Evolutionary conservation across 2,888 invertebrate species (phyloP), one percentile per base, ranked within the genome.

Genomic region (Hypomecis atomaria): DNA sequence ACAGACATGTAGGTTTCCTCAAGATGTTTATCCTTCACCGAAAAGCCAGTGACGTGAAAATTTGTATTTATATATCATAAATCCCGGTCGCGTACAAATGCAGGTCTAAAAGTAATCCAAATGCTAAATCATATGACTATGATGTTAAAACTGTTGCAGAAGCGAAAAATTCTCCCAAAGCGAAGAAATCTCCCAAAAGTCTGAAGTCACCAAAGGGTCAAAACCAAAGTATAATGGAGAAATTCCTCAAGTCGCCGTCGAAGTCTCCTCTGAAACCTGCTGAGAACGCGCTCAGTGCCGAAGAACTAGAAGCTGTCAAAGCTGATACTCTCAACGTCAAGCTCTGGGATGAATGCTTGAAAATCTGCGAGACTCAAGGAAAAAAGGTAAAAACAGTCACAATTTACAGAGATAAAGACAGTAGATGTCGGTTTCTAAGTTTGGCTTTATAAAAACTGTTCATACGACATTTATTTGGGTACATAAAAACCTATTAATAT

Each of bases 331-430:
- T 79, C 1, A 97, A 97, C 79, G 76, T 82, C 40, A 96, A 95
- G 76, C 79, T 95, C 4, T 97, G 97, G 97, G 82, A 89, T 0
- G 95, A 95, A 68, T 96, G 95, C 65, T 81, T 93, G 52, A 81
- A 84, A 11, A 74, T 85, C 4, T 78, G 93, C 42, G 77, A 81
- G 0, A 75, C 78, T 4, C 84, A 91, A 47, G 94, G 95, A 0
- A 95, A 94, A 81, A 87, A 84, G 85, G 92, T 91, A 66, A 52
- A 54, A 47, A 13, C 7, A 8, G 9, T 38, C 11, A 2, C n/a
- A 34, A 4, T 48, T 7, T 48, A n/a, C 36, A 23, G 23, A 23
- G 3, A 23, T 23, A 23, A 23, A 23, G 23, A 23, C 23, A 23
- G 23, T 23, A 23, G 23, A 34, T 33, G 33, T 48, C 6, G 6